Percentiles rank a stretch among this genome's conserved stretches.
Evolutionary conservation across 37 sponge, comb jelly and placozoan species (phyloP).

Genomic region (Diacarnus erythraeanus): DNA sequence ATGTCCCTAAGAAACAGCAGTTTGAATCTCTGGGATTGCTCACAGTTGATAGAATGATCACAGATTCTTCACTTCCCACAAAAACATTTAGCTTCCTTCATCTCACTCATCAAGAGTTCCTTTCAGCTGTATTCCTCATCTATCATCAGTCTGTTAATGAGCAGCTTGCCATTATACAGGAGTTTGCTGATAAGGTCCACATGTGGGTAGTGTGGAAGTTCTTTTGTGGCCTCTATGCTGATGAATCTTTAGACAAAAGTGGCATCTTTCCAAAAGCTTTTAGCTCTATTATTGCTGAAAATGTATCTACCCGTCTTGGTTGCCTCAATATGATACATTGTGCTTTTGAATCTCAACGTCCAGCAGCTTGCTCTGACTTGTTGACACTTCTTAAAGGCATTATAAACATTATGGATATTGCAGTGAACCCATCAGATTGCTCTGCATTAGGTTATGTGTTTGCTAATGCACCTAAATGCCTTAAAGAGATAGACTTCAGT

Average conservation of each 20-base stretch:
- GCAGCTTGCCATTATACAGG: slow-evolving; percentile 5
- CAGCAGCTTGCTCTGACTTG: slow-evolving; percentile 16
- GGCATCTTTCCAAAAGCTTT: slow-evolving; percentile 5
- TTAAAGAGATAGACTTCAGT: slow-evolving; percentile 19
- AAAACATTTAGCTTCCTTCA: slow-evolving; percentile 48
- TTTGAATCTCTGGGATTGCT: slow-evolving; percentile 10
- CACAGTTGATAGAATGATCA: slow-evolving; percentile 4
- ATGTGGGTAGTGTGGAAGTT: slow-evolving; percentile 57
- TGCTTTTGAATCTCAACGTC: slow-evolving; percentile 41
- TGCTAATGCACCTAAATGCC: neutral
- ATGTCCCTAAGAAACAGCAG: neutral
- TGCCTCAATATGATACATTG: slow-evolving; percentile 24
- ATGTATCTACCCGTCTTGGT: slow-evolving; percentile 7
- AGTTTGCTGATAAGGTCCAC: slow-evolving; percentile 6
- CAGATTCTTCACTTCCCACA: slow-evolving; percentile 19
- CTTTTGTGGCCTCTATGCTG: slow-evolving; percentile 31
- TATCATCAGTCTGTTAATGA: neutral
- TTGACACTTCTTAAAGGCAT: neutral
- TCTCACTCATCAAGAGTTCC: slow-evolving; percentile 58
- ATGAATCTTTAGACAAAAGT: neutral
- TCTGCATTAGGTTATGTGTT: slow-evolving; percentile 30
- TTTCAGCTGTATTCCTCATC: slow-evolving; percentile 31
- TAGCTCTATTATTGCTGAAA: neutral
- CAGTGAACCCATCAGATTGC: slow-evolving; percentile 28
- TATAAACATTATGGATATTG: slow-evolving; percentile 9